These are phyloP conservation scores for Geodia barretti DNA, from an alignment of 37 sponge, comb jelly and placozoan species.

Conservation along the genomic window DNA sequence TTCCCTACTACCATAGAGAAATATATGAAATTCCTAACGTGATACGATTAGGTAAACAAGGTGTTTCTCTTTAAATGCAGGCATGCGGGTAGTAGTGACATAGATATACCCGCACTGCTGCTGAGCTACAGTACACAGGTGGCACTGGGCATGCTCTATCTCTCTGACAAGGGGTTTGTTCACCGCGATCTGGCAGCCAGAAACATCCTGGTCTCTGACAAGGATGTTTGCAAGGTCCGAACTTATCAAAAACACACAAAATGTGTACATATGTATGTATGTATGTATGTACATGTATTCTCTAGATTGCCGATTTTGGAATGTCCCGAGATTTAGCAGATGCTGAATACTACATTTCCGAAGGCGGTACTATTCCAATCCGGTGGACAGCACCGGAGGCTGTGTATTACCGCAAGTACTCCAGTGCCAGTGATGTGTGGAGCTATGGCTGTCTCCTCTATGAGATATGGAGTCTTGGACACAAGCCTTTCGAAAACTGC, in stretches of 20 bases:
- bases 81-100: neutral
- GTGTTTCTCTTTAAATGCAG: no score
- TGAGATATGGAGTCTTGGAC: constrained; percentile 36
- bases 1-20: no score
- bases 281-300: neutral
- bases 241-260: neutral
- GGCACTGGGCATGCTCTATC: neutral
- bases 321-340: constrained; percentile 15
- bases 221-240: neutral
- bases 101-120: neutral
- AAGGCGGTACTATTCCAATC: constrained; percentile 22
- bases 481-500: neutral
- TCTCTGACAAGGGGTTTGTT: neutral
- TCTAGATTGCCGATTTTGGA: constrained; percentile 35
- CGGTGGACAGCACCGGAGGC: constrained; percentile 39
- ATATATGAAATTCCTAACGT: no score
- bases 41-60: no score
- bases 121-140: neutral
- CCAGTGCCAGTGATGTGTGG: constrained; percentile 42
- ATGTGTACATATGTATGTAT: constrained; percentile 1
- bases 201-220: neutral
- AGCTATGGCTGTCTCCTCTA: constrained; percentile 40
- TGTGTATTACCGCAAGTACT: constrained; percentile 35
- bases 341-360: constrained; percentile 32
- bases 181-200: neutral